Evolutionary conservation across 2,888 invertebrate species (phyloP), one percentile per base, ranked within the genome.

Genomic region (Leptura quadrifasciata): DNA sequence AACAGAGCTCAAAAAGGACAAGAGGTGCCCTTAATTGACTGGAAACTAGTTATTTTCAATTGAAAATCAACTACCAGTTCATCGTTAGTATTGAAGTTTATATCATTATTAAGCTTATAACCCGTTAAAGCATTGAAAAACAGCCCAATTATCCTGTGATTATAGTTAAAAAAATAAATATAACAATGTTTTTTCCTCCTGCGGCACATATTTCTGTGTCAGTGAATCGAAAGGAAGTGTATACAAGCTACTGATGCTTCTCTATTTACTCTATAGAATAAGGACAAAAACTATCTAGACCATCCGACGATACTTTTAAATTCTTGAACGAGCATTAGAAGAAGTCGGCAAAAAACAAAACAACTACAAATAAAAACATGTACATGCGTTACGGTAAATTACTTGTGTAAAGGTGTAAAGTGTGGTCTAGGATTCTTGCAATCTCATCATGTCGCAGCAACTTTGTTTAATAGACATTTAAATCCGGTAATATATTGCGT

Each of bases 361-460:
- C 47, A 47, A 47, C 47, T 47, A 47, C 47, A 47, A 5, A 47
- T 47, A 47, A 47, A 47, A 47, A 47, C 47, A 15, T 47, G 47
- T 47, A 47, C 47, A 15, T n/a, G n/a, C 15, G 47, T 47, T 47
- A 47, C 47, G 47, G 47, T 47, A 47, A 47, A 47, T 47, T 47
- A 47, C 47, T 47, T n/a, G n/a, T 47, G 5, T 39, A 47, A 15
- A 47, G n/a, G 47, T 47, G 47, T 47, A 47, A 47, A 47, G 47
- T 47, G 47, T 47, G 47, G 47, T n/a, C 47, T 47, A n/a, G 47
- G n/a, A 47, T 47, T 47, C n/a, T 47, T 47, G 47, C 47, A n/a
- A 47, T 17, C 47, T 47, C 47, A 47, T 47, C 47, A 47, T 47
- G 47, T 47, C 15, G 47, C 6, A n/a, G 47, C 47, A 47, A 47